Evolutionary conservation across 2,113 vertebrate species (phyloP), one percentile per base, ranked within the genome.

Genomic region (Cromileptes altivelis): DNA sequence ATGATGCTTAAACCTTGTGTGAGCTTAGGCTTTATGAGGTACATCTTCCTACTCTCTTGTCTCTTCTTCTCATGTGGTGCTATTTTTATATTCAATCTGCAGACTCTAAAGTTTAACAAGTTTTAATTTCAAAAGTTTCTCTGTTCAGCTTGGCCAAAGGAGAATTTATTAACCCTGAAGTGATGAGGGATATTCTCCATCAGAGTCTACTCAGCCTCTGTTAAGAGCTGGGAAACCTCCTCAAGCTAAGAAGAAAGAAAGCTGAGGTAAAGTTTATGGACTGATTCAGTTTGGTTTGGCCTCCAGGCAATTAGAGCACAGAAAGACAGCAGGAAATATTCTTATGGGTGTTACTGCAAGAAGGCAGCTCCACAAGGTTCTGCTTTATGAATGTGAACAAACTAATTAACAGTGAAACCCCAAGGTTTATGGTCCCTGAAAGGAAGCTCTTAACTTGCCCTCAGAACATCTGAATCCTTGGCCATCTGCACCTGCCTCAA

Each of bases 161-260:
- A 17, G 19, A 72, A 67, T 52, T 14, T 71, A 67, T 76, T 52
- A 47, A 33, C 25, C 78, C 67, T 37, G 68, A 42, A 61, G 85
- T 70, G 55, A 81, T 69, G 57, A 72, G 69, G 37, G 33, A 52
- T 30, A 23, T 23, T 68, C 23, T 12, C 27, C 77, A 55, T 50
- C 19, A 27, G 10, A 27, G 10, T 12, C 13, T n/a, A 2, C 49
- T 80, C 69, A 9, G 37, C 52, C 33, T 62, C 78, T 74, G 18
- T 8, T 14, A 64, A 30, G 42, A 80, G 69, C 75, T 63, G 53
- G 6, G 12, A 81, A 90, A 73, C 75, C 76, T 80, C 75, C 40
- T 82, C 30, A 30, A 80, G 73, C 78, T 61, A 9, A 4, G 4
- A 40, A 23, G 49, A 78, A 64, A 9, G 70, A 73, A 82, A 60